Evolutionary conservation across 1,140 invertebrate genomes (phyloP).

Genomic region (Trialeurodes vaporariorum): DNA sequence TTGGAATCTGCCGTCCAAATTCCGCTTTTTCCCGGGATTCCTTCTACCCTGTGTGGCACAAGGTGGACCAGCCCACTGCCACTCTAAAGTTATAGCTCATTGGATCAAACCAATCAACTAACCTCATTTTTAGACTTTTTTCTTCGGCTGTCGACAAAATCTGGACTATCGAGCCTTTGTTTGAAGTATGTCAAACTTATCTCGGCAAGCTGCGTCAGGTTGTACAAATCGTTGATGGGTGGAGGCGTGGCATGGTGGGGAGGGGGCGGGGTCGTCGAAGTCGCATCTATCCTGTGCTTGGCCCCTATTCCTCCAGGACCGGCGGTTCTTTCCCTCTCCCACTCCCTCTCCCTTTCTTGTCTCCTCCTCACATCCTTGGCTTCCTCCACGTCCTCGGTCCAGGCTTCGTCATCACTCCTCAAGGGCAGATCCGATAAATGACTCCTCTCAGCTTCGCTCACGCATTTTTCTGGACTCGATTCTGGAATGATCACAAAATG

Average conservation of each 20-base stretch:
- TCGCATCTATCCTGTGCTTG: too few species aligned
- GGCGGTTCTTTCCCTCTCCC: too few species aligned
- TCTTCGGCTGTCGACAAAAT: neutral
- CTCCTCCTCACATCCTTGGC: neutral
- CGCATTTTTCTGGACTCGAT: neutral
- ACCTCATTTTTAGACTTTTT: neutral
- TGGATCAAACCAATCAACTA: too few species aligned
- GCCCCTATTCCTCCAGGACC: too few species aligned
- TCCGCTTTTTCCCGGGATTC: too few species aligned
- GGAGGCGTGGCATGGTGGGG: too few species aligned
- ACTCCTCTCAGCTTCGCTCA: neutral
- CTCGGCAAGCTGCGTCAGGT: conserved; percentile 59
- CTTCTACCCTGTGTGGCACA: too few species aligned
- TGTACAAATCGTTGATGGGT: conserved; percentile 50
- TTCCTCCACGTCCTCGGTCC: neutral
- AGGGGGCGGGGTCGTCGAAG: neutral
- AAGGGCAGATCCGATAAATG: neutral
- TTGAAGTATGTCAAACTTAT: conserved; percentile 43
- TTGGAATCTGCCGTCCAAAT: too few species aligned
- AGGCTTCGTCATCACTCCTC: neutral
- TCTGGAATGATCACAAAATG: too few species aligned
- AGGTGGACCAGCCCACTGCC: too few species aligned
- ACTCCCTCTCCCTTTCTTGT: too few species aligned
- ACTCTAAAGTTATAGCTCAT: too few species aligned
- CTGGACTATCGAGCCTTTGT: neutral